Conservation (phyloP, 2,888 invertebrate species). For the Noctua janthina region DNA sequence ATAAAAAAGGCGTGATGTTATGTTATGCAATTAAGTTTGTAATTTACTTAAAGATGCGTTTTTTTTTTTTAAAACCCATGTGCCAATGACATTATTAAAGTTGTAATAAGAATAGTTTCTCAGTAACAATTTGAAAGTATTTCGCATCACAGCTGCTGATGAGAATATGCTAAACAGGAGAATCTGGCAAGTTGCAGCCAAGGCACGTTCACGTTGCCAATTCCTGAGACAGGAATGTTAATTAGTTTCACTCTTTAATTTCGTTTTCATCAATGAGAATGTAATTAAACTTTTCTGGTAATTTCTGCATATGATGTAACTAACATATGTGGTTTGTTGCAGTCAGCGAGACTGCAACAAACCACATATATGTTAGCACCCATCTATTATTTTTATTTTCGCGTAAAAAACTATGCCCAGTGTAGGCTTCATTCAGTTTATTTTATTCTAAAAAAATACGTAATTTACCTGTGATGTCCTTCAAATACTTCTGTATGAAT, state of each 20-base stretch:
- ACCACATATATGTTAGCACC: no score
- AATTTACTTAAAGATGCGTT: background rate
- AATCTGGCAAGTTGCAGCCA: conserved; percentile 17
- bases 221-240: conserved; percentile 18
- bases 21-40: no score
- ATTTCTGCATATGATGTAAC: background rate
- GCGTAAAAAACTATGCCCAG: background rate
- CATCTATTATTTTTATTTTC: background rate
- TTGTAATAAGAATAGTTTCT: conserved; percentile 3
- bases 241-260: conserved; percentile 25
- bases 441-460: background rate
- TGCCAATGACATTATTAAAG: background rate
- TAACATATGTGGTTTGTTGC: background rate
- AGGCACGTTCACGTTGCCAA: background rate
- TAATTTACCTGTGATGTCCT: background rate
- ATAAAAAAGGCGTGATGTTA: no score
- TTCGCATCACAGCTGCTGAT: conserved; percentile 16
- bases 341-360: no score
- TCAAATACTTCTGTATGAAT: background rate
- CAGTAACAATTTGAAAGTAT: conserved; percentile 22
- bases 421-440: background rate
- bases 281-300: background rate
- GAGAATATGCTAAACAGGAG: conserved; percentile 22
- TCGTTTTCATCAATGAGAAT: background rate
- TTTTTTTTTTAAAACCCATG: background rate